Evolutionary conservation across 2,797 vertebrate genomes (phyloP), one percentile per base, ranked within the genome.

Genomic region (Sorex maritimensis): DNA sequence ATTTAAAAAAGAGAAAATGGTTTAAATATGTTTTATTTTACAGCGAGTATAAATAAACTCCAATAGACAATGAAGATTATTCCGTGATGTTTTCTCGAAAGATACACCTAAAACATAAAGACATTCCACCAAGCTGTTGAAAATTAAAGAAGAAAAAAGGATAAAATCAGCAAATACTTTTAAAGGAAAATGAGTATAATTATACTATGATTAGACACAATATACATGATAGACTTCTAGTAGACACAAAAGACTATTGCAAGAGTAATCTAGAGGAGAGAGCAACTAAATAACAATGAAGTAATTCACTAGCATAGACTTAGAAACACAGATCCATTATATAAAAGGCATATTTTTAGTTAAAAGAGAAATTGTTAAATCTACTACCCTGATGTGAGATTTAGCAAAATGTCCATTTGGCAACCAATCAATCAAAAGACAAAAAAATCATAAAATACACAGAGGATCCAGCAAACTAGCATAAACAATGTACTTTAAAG

Each of bases 141-240:
- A 91, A 55, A 19, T 55, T 92, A 80, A 85, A 88, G 11, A 30
- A 86, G 14, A 58, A 34, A 46, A 89, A 88, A 73, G 34, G 28
- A 68, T 67, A 41, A 26, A 19, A 1, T 38, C 88, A 30, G 24
- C 24, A 91, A 93, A 85, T 28, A 67, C 7, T 65, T 38, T 79
- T 82, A 91, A 83, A 68, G 80, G 41, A 30, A 86, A 72, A 15
- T 1, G 38, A 63, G 2, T 24, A 2, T 21, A 79, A 72, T 71
- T 61, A 30, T 8, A 61, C 58, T 68, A 78, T 52, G 28, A 90
- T 34, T 23, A 77, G 65, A 30, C 26, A 92, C 12, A 81, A 82
- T 8, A 88, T 14, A 93, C 4, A n/a, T 14, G 13, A 52, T 14
- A 52, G 49, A 52, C 49, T 52, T 52, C 10, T 52, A 52, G 6